Conservation (phyloP, 2,797 vertebrate species). For the Siniperca scherzeri region DNA sequence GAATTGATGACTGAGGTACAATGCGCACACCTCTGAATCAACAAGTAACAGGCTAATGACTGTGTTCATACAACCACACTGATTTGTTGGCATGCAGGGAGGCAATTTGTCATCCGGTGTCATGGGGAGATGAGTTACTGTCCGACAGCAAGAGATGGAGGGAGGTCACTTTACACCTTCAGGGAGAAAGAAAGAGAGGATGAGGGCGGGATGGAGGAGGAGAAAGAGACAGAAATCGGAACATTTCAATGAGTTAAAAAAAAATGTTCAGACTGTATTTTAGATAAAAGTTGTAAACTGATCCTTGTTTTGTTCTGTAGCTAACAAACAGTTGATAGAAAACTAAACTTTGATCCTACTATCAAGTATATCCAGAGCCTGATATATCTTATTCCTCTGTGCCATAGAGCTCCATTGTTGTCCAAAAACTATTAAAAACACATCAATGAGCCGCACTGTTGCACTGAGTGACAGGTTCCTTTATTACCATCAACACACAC, state of each 20-base stretch:
- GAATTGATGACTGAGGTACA: background rate
- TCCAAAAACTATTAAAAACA: too few relatives aligned
- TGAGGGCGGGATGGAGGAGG: background rate
- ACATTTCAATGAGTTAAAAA: background rate
- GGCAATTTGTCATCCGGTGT: conserved; percentile 64
- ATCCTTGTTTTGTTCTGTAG: background rate
- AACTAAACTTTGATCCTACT: background rate
- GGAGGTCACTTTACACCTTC: conserved; percentile 56
- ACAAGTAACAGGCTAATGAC: background rate
- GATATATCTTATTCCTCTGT: background rate
- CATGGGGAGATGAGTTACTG: conserved; percentile 48
- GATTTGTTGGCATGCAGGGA: conserved; percentile 31
- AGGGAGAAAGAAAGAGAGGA: conserved; percentile 15
- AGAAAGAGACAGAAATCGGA: background rate
- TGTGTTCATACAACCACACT: background rate
- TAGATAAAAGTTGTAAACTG: background rate
- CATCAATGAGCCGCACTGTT: background rate
- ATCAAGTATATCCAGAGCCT: background rate
- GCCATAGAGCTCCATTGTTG: background rate
- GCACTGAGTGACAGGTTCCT: background rate
- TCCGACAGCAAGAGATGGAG: conserved; percentile 34
- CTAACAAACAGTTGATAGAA: background rate
- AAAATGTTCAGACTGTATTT: background rate
- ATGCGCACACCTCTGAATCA: background rate
- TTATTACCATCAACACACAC: background rate